Evolutionary conservation across 2,888 invertebrate species (phyloP).

Genomic region (Odontomyia ornata): DNA sequence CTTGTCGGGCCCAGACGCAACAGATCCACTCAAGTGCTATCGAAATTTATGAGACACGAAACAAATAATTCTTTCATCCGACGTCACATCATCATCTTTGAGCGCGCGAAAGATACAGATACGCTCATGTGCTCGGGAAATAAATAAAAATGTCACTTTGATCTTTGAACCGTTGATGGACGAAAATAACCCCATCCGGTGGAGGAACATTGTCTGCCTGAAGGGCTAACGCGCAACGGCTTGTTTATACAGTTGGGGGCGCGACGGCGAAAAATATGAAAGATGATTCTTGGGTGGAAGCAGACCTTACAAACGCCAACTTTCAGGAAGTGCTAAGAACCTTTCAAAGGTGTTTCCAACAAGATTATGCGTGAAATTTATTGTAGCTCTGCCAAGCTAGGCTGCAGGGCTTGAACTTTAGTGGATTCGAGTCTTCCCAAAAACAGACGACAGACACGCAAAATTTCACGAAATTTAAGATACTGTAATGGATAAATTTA

Average conservation of each 20-base stretch:
- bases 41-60: constrained; percentile 49
- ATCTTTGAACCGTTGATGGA: constrained; percentile 48
- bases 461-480: no score
- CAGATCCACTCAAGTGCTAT: constrained; percentile 45
- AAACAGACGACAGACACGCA: no score
- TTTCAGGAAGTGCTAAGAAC: constrained; percentile 6
- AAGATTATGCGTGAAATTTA: not conserved
- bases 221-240: constrained; percentile 7
- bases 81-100: constrained; percentile 35
- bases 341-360: not conserved
- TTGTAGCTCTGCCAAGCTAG: not conserved
- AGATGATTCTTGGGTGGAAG: constrained; percentile 3
- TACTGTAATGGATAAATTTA: no score
- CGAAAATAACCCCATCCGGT: constrained; percentile 46
- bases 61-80: constrained; percentile 49
- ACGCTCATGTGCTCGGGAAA: constrained; percentile 37
- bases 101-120: not conserved
- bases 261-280: constrained; percentile 16
- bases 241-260: constrained; percentile 35
- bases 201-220: constrained; percentile 12
- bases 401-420: no score
- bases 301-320: not conserved
- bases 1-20: constrained; percentile 35
- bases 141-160: constrained; percentile 50
- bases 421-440: no score